Evolutionary conservation across 2,888 invertebrate genomes (phyloP).

Genomic region (Drosophila recens): DNA sequence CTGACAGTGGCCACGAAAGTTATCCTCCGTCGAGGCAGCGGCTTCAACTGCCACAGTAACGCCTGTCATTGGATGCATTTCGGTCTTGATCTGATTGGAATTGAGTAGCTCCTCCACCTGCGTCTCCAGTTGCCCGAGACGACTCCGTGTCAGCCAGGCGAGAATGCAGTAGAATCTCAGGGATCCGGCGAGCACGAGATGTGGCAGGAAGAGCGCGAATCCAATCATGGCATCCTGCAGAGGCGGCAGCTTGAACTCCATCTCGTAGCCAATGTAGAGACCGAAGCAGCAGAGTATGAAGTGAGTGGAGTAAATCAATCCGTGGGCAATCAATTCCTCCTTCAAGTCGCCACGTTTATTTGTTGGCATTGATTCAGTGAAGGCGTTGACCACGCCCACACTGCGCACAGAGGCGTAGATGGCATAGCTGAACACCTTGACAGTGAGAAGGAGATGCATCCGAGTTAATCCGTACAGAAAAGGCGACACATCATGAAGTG

Average conservation of each 20-base stretch:
- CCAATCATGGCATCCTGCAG: conserved; percentile 73
- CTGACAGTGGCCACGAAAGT: conserved; percentile 29
- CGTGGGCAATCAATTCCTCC: conserved; percentile 60
- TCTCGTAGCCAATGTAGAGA: conserved; percentile 77
- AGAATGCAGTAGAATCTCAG: conserved; percentile 55
- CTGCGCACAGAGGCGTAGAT: conserved; percentile 64
- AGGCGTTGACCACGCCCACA: conserved; percentile 51
- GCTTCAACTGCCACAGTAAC: conserved; percentile 14
- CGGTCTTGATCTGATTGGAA: conserved; percentile 18
- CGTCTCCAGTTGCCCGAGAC: conserved; percentile 47
- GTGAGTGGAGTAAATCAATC: conserved; percentile 68
- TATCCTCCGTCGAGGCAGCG: conserved; percentile 14
- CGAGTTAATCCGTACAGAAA: conserved; percentile 70
- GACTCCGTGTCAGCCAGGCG: conserved; percentile 64
- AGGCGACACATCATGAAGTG: conserved; percentile 73
- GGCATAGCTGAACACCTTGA: conserved; percentile 69
- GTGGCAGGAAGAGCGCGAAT: conserved; percentile 80
- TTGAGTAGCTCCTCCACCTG: conserved; percentile 40
- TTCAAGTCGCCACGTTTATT: background rate
- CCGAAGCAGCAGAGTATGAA: conserved; percentile 60
- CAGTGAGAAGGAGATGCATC: conserved; percentile 72
- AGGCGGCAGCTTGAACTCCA: conserved; percentile 80
- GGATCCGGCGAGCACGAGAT: conserved; percentile 71
- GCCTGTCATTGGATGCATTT: conserved; percentile 26
- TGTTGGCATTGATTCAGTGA: conserved; percentile 48